Percentiles rank a stretch among this genome's conserved stretches.
phyloP scores from a whole-genome alignment of 2,113 vertebrate species.

The Ciconia boyciana region DNA sequence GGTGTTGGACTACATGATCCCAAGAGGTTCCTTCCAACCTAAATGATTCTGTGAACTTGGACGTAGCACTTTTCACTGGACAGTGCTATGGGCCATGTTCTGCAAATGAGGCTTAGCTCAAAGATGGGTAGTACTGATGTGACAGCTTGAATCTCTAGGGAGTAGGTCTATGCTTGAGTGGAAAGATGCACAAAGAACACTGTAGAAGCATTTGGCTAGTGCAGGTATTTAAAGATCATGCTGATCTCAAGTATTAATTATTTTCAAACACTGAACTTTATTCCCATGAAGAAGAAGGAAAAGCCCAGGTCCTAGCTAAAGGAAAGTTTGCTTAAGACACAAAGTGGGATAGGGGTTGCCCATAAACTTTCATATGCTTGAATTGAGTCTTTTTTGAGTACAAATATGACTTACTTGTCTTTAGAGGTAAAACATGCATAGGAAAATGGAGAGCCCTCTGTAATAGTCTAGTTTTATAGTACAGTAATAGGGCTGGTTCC shows the following conservation, averaged over 20 bases:
- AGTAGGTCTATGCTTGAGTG: background rate
- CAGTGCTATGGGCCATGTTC: background rate
- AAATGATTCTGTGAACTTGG: background rate
- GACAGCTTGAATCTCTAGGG: background rate
- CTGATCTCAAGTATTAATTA: background rate
- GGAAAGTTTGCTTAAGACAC: background rate
- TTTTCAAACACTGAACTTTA: background rate
- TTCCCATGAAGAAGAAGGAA: background rate
- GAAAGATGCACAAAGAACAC: background rate
- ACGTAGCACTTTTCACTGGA: background rate
- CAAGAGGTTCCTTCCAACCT: background rate
- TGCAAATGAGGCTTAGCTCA: background rate
- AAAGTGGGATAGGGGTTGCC: background rate
- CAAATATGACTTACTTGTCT: background rate
- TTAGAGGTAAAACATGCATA: background rate
- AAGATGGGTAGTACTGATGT: background rate
- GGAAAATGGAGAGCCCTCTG: background rate
- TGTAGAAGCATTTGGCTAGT: background rate
- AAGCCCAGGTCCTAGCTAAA: background rate
- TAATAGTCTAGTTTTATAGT: conserved; percentile 51
- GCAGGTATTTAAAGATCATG: background rate
- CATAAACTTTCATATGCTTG: background rate
- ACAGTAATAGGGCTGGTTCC: conserved; percentile 53
- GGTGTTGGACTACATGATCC: background rate
- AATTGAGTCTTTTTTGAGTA: background rate